Conservation (phyloP, 2,113 vertebrate species). For the Potamarius usumacintae region DNA sequence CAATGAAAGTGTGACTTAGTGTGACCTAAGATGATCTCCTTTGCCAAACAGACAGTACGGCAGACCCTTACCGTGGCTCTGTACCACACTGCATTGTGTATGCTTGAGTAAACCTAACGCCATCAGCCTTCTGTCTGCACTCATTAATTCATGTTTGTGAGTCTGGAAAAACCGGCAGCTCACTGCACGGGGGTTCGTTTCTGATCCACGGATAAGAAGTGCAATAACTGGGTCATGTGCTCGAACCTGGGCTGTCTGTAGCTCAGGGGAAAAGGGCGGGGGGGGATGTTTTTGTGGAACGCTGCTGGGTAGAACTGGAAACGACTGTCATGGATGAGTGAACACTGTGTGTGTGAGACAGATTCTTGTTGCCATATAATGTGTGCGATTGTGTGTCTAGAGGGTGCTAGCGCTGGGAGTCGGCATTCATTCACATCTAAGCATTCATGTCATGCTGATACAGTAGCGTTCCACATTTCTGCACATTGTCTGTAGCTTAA, state of each 20-base stretch:
- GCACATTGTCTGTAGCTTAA: neutral
- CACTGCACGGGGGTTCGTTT: slow-evolving; percentile 21
- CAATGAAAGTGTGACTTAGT: neutral
- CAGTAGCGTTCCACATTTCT: slow-evolving; percentile 9
- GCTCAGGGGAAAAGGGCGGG: slow-evolving; percentile 2
- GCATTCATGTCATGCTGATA: slow-evolving; percentile 7
- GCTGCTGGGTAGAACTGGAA: slow-evolving; percentile 64
- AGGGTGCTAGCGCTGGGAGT: slow-evolving; percentile 1
- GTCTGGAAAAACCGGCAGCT: slow-evolving; percentile 47
- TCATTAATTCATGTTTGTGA: slow-evolving; percentile 59
- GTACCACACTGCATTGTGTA: slow-evolving; percentile 23
- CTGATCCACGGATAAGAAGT: slow-evolving; percentile 12
- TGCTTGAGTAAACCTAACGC: slow-evolving; percentile 43
- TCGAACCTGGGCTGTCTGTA: slow-evolving; percentile 39
- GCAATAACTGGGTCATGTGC: slow-evolving; percentile 9
- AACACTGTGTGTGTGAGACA: slow-evolving; percentile 23
- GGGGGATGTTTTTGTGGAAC: slow-evolving; percentile 30
- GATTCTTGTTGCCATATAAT: slow-evolving; percentile 33
- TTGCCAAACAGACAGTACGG: slow-evolving; percentile 23
- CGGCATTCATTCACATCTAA: slow-evolving; percentile 7
- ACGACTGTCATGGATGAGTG: slow-evolving; percentile 48
- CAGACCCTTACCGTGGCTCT: slow-evolving; percentile 12
- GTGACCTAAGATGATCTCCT: slow-evolving; percentile 32
- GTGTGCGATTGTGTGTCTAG: slow-evolving; percentile 45
- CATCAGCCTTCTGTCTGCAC: slow-evolving; percentile 48